Evolutionary conservation across 2,113 vertebrate species (phyloP).

Genomic region (Equus quagga): DNA sequence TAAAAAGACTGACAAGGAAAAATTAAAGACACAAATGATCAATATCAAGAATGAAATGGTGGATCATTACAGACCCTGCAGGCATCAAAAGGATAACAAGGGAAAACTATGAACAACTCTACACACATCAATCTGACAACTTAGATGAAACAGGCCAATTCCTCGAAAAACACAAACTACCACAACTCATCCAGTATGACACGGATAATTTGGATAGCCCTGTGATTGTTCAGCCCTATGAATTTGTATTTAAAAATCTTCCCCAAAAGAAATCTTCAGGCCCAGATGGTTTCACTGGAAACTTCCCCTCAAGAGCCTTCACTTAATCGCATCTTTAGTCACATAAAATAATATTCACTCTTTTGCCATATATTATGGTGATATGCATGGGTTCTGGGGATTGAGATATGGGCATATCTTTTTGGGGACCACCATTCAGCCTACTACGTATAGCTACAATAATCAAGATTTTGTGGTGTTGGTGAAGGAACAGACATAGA

Average conservation of each 20-base stretch:
- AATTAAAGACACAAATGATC: background rate
- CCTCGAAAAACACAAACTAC: background rate
- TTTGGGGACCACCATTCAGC: background rate
- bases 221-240: background rate
- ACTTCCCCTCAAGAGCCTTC: background rate
- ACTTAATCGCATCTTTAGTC: background rate
- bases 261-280: background rate
- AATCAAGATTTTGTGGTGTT: background rate
- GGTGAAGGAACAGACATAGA: background rate
- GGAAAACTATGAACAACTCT: background rate
- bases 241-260: background rate
- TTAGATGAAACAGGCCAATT: background rate
- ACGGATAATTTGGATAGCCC: background rate
- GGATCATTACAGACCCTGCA: background rate
- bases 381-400: background rate
- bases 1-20: background rate
- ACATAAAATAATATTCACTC: background rate
- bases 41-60: background rate
- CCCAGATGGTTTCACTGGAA: background rate
- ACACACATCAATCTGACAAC: background rate
- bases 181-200: background rate
- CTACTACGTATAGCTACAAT: background rate
- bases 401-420: background rate
- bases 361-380: background rate
- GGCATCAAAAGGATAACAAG: background rate